These are phyloP conservation scores for Andricus grossulariae DNA, from an alignment of 1,140 invertebrate species.

Conservation along the genomic window DNA sequence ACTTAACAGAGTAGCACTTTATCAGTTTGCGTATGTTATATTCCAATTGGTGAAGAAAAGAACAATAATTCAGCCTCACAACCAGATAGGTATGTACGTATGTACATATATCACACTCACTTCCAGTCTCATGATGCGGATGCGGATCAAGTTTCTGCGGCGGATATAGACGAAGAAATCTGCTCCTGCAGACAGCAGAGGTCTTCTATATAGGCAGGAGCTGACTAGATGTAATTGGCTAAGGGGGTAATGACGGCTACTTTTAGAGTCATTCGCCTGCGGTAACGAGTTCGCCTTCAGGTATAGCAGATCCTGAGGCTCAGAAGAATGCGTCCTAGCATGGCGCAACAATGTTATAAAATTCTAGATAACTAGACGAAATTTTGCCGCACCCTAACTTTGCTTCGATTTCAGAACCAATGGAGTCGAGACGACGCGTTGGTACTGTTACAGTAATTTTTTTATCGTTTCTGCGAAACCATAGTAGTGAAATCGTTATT, in stretches of 20 bases:
- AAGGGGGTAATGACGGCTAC: constrained; percentile 45
- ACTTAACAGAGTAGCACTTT: too few relatives aligned
- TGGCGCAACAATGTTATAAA: constrained; percentile 7
- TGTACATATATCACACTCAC: constrained; percentile 37
- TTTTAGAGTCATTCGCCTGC: constrained; percentile 49
- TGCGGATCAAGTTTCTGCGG: constrained; percentile 39
- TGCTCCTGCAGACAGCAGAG: constrained; percentile 40
- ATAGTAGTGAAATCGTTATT: not conserved
- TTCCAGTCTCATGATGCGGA: constrained; percentile 42
- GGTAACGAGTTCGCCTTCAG: constrained; percentile 47
- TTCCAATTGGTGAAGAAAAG: not conserved
- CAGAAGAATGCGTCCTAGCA: constrained; percentile 17
- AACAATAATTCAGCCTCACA: too few relatives aligned
- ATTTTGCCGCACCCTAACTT: not conserved
- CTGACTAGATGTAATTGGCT: constrained; percentile 49
- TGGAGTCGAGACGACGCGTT: not conserved
- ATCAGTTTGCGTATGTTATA: not conserved
- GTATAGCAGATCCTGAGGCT: constrained; percentile 34
- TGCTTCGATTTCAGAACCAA: not conserved
- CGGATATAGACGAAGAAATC: constrained; percentile 52
- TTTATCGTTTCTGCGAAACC: constrained; percentile 17
- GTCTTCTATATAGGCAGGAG: constrained; percentile 48
- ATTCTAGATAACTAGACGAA: constrained; percentile 1
- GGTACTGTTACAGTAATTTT: not conserved
- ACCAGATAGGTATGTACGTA: too few relatives aligned